Percentiles rank a stretch among this genome's conserved stretches.
These are phyloP conservation scores for Cliona cf. orientalis DNA, from an alignment of 37 sponge, comb jelly and placozoan species.

Conservation along the genomic window DNA sequence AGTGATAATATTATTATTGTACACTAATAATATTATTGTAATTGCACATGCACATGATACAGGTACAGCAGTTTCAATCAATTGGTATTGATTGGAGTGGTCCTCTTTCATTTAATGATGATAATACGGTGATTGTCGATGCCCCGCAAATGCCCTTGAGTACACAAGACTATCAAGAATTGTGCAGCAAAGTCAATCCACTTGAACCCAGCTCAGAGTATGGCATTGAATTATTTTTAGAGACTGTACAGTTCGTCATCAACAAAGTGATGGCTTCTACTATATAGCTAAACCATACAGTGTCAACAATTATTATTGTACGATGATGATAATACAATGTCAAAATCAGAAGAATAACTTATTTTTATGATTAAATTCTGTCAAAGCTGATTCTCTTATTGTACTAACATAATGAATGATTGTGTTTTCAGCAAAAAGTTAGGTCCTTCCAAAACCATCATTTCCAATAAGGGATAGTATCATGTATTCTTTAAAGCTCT, in stretches of 20 bases:
- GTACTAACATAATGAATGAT: too few species aligned
- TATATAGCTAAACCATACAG: background rate
- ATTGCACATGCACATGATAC: background rate
- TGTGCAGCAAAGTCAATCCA: conserved; percentile 3
- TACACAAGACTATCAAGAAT: background rate
- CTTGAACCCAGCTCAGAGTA: background rate
- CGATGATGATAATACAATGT: background rate
- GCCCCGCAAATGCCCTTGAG: conserved; percentile 6
- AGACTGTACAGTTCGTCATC: conserved; percentile 4
- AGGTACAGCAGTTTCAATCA: background rate
- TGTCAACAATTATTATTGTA: background rate
- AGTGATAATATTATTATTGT: too few species aligned
- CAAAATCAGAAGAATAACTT: background rate
- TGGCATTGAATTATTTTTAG: background rate
- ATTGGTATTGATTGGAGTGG: conserved; percentile 49
- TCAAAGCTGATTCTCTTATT: too few species aligned
- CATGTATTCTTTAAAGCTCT: background rate
- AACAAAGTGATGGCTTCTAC: background rate
- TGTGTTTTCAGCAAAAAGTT: too few species aligned
- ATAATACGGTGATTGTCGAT: background rate
- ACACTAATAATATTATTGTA: too few species aligned
- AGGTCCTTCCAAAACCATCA: conserved; percentile 4
- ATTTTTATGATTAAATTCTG: background rate
- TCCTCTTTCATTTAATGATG: background rate
- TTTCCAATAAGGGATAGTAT: background rate